These are phyloP conservation scores for Rhyacophila evoluta DNA, from an alignment of 2,888 invertebrate species.

Conservation along the genomic window DNA sequence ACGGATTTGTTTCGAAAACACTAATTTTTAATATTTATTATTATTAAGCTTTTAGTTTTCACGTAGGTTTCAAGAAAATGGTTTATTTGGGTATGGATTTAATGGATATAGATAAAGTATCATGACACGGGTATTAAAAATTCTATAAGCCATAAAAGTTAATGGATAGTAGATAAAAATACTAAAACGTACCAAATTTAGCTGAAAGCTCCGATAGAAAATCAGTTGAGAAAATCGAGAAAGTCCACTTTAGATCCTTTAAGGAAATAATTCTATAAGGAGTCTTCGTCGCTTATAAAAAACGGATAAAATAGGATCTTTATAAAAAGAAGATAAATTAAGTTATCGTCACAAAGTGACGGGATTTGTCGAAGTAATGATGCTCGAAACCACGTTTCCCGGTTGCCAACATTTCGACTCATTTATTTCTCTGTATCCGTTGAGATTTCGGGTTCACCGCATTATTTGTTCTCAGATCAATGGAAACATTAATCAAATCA, in stretches of 20 bases:
- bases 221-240: neutral
- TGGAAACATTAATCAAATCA: neutral
- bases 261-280: neutral
- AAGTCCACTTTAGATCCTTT: neutral
- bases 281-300: neutral
- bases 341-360: slow-evolving; percentile 5
- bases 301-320: neutral
- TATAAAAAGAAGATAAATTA: slow-evolving; percentile 9
- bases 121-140: too few relatives aligned
- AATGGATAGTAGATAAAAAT: too few relatives aligned
- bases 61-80: too few relatives aligned
- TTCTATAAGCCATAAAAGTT: too few relatives aligned
- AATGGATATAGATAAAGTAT: too few relatives aligned
- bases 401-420: neutral
- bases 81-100: too few relatives aligned
- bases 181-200: neutral
- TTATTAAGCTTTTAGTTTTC: too few relatives aligned
- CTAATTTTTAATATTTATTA: too few relatives aligned
- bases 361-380: slow-evolving; percentile 5
- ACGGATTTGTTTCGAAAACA: too few relatives aligned
- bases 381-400: neutral
- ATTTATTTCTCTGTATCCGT: neutral
- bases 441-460: neutral
- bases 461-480: neutral
- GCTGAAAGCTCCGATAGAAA: neutral